Evolutionary conservation across 2,797 vertebrate genomes (phyloP), one percentile per base, ranked within the genome.

Genomic region (Etheostoma perlongum): DNA sequence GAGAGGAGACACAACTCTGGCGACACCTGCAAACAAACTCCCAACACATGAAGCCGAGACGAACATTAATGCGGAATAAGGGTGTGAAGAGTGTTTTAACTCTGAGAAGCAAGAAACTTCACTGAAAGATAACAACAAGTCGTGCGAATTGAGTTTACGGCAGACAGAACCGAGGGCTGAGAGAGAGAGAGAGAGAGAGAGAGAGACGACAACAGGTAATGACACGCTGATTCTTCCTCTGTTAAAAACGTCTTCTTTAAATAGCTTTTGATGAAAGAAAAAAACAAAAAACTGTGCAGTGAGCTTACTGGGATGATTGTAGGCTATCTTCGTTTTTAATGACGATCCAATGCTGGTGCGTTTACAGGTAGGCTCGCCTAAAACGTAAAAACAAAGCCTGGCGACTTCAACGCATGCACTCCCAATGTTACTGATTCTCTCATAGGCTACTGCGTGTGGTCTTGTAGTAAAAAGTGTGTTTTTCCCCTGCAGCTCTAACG

Each of bases 1-100:
- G 23, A 44, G 67, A 33, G 60, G 30, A 74, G 64, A 27, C 46
- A 57, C 69, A 25, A 36, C 66, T 76, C 77, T 2, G 30, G 70
- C 85, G 51, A 87, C 89, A 90, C 91, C 91, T 90, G 84, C 84
- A 61, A 72, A 86, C 83, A 72, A 67, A 78, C 78, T 67, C 33
- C 46, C 1, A 15, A 15, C 67, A 11, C 48, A 16, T 13, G 40
- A 74, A 55, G 27, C 51, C 0, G 55, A 58, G 25, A 5, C 36
- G 2, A 25, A 8, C n/a, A 12, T 1, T 4, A 23, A 40, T 3
- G 23, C 40, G 30, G 42, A 51, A 12, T 11, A 36, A 59, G 1
- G 13, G 12, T 2, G 23, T 40, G 19, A 48, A 25, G 42, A 15
- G 33, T 3, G 19, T 10, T 11, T 0, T 19, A 27, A 3, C 58